Conservation (phyloP, 2,797 vertebrate genomes). For the Enteromius mattozi region DNA sequence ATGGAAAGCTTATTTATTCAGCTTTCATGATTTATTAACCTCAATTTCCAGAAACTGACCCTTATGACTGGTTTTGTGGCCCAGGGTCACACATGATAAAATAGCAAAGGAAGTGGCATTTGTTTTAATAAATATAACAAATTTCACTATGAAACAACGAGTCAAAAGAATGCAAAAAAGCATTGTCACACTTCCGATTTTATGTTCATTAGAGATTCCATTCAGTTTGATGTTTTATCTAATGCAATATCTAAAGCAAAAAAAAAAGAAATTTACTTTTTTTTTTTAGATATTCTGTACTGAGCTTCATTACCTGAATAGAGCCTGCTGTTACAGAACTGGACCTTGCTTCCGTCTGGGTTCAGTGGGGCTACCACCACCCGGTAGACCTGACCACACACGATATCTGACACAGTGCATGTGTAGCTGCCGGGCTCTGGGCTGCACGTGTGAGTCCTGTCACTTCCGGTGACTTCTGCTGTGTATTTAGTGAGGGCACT, state of each 20-base stretch:
- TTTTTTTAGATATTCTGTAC: too few relatives aligned
- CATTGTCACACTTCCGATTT: neutral
- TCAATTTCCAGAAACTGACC: too few relatives aligned
- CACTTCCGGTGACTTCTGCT: conserved; percentile 77
- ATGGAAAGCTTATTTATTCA: too few relatives aligned
- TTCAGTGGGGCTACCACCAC: conserved; percentile 84
- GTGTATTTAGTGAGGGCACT: conserved; percentile 72
- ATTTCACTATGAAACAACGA: neutral
- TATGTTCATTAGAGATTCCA: too few relatives aligned
- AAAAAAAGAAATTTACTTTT: neutral
- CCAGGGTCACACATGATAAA: neutral
- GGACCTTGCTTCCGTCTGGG: conserved; percentile 74
- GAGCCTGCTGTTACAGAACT: conserved; percentile 85
- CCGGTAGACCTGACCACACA: conserved; percentile 84
- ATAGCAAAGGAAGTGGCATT: neutral
- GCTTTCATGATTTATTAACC: too few relatives aligned
- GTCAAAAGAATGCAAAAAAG: neutral
- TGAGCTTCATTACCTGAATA: conserved; percentile 85
- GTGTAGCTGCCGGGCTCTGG: conserved; percentile 74
- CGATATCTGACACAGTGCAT: conserved; percentile 80
- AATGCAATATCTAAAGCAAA: neutral
- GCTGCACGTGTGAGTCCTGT: conserved; percentile 81
- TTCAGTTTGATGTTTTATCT: neutral
- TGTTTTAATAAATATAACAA: neutral
- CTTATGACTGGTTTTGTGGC: too few relatives aligned